Conservation (phyloP, 2,888 invertebrate genomes). For the Muschampia plurimacula region DNA sequence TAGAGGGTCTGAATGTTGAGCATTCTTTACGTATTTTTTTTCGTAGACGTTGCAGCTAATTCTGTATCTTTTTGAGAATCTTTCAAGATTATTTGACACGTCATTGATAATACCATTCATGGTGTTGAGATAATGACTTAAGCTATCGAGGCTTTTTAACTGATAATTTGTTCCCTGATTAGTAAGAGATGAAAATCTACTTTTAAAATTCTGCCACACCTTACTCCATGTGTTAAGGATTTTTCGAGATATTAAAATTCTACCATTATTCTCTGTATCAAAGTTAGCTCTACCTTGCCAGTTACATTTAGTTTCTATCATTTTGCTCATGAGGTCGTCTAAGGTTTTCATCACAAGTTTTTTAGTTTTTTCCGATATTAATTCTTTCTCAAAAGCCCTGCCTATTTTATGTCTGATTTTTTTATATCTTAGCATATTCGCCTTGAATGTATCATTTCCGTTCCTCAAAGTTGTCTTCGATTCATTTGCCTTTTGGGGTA, state of each 20-base stretch:
- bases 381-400: constrained; percentile 56
- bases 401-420: constrained; percentile 59
- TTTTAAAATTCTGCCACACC: constrained; percentile 53
- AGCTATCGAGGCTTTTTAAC: not conserved
- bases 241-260: constrained; percentile 16
- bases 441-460: constrained; percentile 46
- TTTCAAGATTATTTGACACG: constrained; percentile 50
- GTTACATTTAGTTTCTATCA: constrained; percentile 59
- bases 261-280: not conserved
- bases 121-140: constrained; percentile 11
- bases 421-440: constrained; percentile 59
- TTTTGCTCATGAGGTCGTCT: constrained; percentile 60
- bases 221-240: constrained; percentile 46
- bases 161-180: not conserved
- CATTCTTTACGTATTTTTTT: constrained; percentile 32
- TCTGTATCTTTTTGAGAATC: constrained; percentile 53
- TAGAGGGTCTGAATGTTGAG: not conserved
- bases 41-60: constrained; percentile 51
- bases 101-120: constrained; percentile 41
- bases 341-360: constrained; percentile 57
- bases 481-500: constrained; percentile 45
- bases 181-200: constrained; percentile 40
- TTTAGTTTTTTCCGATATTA: constrained; percentile 57
- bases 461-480: constrained; percentile 22
- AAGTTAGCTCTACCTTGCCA: constrained; percentile 15